Percentiles rank a stretch among this genome's conserved stretches.
Evolutionary conservation across 2,888 invertebrate genomes (phyloP).

Genomic region (Leucophora obtusa): DNA sequence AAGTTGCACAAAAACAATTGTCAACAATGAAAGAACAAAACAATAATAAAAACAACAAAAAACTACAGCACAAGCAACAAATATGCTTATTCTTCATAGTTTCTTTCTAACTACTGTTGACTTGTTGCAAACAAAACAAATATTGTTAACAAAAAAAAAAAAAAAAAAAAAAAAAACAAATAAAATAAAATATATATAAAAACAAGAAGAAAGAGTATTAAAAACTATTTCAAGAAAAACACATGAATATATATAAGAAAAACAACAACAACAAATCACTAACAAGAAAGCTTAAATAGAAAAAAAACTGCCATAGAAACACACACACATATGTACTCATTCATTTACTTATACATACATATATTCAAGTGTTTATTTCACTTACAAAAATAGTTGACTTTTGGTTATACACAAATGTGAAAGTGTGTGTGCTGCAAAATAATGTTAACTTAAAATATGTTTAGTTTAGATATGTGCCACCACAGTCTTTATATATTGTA

Average conservation of each 20-base stretch:
- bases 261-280: background rate
- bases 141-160: constrained; percentile 45
- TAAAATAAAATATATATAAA: too few species aligned
- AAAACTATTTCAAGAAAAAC: constrained; percentile 47
- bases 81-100: constrained; percentile 50
- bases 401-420: constrained; percentile 53
- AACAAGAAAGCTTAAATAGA: constrained; percentile 23
- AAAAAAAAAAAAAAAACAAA: background rate
- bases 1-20: constrained; percentile 58
- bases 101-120: constrained; percentile 61
- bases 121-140: constrained; percentile 64
- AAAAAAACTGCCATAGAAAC: background rate
- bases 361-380: constrained; percentile 53
- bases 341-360: background rate
- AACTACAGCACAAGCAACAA: constrained; percentile 29
- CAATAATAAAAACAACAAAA: constrained; percentile 27
- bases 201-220: constrained; percentile 34
- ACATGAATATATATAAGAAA: constrained; percentile 18
- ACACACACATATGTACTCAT: background rate
- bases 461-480: constrained; percentile 2
- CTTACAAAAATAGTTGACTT: constrained; percentile 56
- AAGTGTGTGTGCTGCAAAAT: background rate
- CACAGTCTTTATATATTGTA: too few species aligned
- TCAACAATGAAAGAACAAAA: constrained; percentile 54
- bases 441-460: constrained; percentile 49